These are phyloP conservation scores for Ammodytes dubius DNA, from an alignment of 2,113 vertebrate genomes.

Conservation along the genomic window DNA sequence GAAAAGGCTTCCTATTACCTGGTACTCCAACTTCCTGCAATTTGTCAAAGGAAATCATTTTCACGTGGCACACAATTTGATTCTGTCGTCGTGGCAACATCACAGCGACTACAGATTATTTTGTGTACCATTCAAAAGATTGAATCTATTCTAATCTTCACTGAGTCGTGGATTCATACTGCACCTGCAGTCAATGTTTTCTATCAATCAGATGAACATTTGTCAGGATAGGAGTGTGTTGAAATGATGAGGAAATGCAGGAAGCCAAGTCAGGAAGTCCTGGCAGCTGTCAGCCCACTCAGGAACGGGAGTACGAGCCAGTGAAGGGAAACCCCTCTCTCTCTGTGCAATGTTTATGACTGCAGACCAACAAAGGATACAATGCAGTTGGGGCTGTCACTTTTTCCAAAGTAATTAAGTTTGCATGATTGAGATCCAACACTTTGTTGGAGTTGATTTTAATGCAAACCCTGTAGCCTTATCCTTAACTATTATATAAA, in stretches of 20 bases:
- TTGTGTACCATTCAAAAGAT: not conserved
- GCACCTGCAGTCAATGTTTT: constrained; percentile 13
- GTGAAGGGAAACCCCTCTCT: constrained; percentile 49
- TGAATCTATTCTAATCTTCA: not conserved
- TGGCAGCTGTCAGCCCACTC: constrained; percentile 64
- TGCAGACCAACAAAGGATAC: constrained; percentile 12
- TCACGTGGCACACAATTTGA: constrained; percentile 4
- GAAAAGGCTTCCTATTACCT: constrained; percentile 59
- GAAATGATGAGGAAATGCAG: constrained; percentile 61
- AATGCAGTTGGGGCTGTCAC: not conserved
- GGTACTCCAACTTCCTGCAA: constrained; percentile 50
- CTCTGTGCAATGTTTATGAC: constrained; percentile 13
- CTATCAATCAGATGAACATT: constrained; percentile 23
- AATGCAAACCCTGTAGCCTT: not conserved
- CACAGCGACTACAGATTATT: not conserved
- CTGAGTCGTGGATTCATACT: not conserved
- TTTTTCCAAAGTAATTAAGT: constrained; percentile 5
- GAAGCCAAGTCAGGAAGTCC: constrained; percentile 72
- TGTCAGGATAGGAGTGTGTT: constrained; percentile 1
- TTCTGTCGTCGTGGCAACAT: constrained; percentile 20
- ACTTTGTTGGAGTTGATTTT: not conserved
- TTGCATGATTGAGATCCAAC: not conserved
- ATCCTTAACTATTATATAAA: not conserved
- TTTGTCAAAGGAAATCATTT: constrained; percentile 35
- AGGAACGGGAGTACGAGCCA: constrained; percentile 34